Conservation (phyloP, 2,797 vertebrate species). For the Hypotaenidia philippensis region DNA sequence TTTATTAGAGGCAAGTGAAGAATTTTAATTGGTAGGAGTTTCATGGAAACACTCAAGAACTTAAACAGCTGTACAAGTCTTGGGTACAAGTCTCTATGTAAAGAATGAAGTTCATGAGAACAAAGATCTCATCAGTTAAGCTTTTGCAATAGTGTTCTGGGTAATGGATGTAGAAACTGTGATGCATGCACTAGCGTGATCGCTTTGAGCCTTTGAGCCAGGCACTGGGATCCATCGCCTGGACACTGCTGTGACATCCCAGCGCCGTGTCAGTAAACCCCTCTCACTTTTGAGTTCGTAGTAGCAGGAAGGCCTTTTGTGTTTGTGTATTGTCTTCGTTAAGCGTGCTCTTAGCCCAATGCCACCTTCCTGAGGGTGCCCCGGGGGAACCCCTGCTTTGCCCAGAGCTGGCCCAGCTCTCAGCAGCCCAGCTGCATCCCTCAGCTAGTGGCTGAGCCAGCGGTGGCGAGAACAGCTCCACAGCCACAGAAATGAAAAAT, state of each 20-base stretch:
- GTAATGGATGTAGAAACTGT: not conserved
- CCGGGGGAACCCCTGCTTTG: not conserved
- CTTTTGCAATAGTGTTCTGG: not conserved
- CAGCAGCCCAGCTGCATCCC: not conserved
- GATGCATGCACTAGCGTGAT: not conserved
- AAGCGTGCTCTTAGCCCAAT: fast-evolving
- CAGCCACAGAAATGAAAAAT: not conserved
- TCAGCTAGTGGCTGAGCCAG: not conserved
- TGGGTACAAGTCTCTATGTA: not conserved
- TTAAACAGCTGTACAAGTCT: not conserved
- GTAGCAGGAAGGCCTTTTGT: not conserved
- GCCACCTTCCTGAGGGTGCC: not conserved
- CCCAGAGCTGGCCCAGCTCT: not conserved
- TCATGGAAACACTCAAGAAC: not conserved
- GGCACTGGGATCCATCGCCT: not conserved
- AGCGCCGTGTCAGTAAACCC: fast-evolving
- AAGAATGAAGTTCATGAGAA: not conserved
- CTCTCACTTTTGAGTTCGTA: not conserved
- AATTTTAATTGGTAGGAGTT: not conserved
- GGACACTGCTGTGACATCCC: not conserved
- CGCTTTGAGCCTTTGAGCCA: not conserved
- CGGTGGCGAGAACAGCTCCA: not conserved
- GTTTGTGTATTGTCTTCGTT: not conserved
- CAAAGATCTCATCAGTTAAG: not conserved
- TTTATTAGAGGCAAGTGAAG: not conserved